These are phyloP conservation scores for Helarctos malayanus DNA, from an alignment of 2,797 vertebrate genomes.

Conservation along the genomic window DNA sequence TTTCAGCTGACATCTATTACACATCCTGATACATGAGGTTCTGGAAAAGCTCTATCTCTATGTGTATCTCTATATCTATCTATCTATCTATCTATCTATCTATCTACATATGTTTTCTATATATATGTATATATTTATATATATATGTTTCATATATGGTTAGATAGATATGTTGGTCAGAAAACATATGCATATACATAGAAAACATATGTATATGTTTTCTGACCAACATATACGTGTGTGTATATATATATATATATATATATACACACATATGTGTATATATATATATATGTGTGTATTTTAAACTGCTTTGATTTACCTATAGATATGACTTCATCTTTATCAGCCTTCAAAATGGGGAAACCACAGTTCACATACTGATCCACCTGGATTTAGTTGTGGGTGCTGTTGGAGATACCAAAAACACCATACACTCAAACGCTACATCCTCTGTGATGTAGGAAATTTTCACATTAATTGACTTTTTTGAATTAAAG, in stretches of 20 bases:
- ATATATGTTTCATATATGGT: too few species aligned
- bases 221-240: neutral
- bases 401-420: neutral
- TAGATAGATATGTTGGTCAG: too few species aligned
- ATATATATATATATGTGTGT: neutral
- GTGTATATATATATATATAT: neutral
- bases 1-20: slow-evolving; percentile 84
- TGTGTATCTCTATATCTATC: neutral
- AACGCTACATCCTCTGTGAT: neutral
- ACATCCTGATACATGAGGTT: slow-evolving; percentile 67
- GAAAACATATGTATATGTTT: too few species aligned
- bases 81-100: too few species aligned
- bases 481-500: neutral
- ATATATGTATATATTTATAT: neutral
- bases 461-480: neutral
- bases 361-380: neutral
- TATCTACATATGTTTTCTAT: too few species aligned
- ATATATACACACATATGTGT: neutral
- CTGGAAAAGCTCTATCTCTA: slow-evolving; percentile 43
- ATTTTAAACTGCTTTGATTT: slow-evolving; percentile 16
- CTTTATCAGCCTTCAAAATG: slow-evolving; percentile 54
- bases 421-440: neutral
- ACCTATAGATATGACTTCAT: neutral
- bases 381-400: neutral
- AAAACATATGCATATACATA: too few species aligned